Conservation (phyloP, 2,797 vertebrate species). For the Champsocephalus gunnari region DNA sequence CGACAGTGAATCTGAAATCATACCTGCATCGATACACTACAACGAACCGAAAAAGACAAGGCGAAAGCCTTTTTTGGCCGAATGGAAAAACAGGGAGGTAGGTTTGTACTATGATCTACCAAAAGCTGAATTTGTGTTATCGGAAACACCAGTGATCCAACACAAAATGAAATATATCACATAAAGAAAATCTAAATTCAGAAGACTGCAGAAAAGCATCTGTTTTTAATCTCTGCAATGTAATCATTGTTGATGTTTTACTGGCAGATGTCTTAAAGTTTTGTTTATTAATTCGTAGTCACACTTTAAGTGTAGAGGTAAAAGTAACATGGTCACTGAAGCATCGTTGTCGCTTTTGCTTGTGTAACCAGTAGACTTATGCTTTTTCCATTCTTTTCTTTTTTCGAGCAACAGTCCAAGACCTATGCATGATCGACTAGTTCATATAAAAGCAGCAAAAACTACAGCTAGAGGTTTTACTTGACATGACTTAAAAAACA, state of each 20-base stretch:
- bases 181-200: constrained; percentile 18
- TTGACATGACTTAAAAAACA: neutral
- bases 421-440: too few species aligned
- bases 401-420: too few species aligned
- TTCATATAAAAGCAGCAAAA: neutral
- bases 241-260: constrained; percentile 54
- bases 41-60: constrained; percentile 21
- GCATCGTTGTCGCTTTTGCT: constrained; percentile 20
- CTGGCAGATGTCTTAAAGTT: constrained; percentile 32
- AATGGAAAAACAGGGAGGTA: constrained; percentile 28
- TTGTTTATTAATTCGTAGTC: constrained; percentile 39
- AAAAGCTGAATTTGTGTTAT: constrained; percentile 25
- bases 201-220: constrained; percentile 5
- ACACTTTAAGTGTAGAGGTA: constrained; percentile 27
- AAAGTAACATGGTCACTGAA: constrained; percentile 34
- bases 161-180: neutral
- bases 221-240: constrained; percentile 36
- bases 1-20: constrained; percentile 41
- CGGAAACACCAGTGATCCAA: constrained; percentile 27
- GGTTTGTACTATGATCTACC: constrained; percentile 25
- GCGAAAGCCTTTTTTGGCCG: constrained; percentile 49
- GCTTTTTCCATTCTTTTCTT: neutral
- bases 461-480: neutral
- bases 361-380: constrained; percentile 23
- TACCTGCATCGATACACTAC: constrained; percentile 16